Conservation (phyloP, 1,140 invertebrate species). For the Meloidogyne chitwoodi region DNA sequence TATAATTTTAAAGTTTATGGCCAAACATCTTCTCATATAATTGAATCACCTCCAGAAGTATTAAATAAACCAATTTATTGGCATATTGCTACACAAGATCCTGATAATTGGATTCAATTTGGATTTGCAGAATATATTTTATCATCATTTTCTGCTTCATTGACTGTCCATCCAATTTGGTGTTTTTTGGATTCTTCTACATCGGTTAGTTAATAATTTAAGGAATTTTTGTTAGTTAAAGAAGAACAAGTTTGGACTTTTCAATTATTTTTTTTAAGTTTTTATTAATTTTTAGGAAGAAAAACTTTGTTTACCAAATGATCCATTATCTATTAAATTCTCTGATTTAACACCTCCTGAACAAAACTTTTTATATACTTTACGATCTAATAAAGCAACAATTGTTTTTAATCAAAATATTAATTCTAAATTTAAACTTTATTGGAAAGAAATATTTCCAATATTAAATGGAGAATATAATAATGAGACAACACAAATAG, state of each 20-base stretch:
- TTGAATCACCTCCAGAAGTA: slow-evolving; percentile 14
- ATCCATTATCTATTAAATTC: slow-evolving; percentile 2
- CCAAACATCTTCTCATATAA: slow-evolving; percentile 23
- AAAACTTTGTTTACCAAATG: not conserved
- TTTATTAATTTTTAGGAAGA: too few species aligned
- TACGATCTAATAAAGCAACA: slow-evolving; percentile 25
- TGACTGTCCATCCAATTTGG: slow-evolving; percentile 3
- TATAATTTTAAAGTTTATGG: slow-evolving; percentile 24
- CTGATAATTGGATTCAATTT: slow-evolving; percentile 24
- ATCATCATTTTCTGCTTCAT: not conserved
- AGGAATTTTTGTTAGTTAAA: too few species aligned
- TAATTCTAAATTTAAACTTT: slow-evolving; percentile 11
- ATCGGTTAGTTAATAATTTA: not conserved
- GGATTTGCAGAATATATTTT: slow-evolving; percentile 16
- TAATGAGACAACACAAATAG: not conserved
- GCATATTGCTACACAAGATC: slow-evolving; percentile 18
- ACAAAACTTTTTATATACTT: not conserved
- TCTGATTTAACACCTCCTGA: slow-evolving; percentile 1
- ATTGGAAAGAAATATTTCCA: slow-evolving; percentile 26
- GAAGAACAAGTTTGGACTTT: too few species aligned
- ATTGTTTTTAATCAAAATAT: slow-evolving; percentile 7
- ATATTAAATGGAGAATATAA: not conserved
- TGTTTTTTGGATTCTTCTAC: not conserved
- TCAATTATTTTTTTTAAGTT: too few species aligned
- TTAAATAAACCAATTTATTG: not conserved